Base-by-base conservation (phyloP, 2,113 vertebrate species). In the Oophaga pumilio region DNA sequence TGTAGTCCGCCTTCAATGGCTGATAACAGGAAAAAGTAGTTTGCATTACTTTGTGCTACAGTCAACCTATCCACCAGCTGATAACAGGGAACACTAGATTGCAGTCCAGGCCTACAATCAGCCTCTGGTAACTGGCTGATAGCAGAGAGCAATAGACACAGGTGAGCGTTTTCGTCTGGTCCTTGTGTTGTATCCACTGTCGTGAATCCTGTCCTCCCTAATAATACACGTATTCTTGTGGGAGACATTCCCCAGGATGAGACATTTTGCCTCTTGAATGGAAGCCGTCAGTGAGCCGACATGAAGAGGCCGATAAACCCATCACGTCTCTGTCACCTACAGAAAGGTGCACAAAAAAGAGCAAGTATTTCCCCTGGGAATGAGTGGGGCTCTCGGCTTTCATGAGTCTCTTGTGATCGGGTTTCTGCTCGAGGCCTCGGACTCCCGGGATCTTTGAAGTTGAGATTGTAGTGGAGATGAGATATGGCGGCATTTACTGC, bases 391-490 rank as follows among this genome's bases (percentile, higher is more conserved):
- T 43, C 56, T 71, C 76, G 71, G 56, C 60, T 83, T 76, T 83
- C 43, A 76, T 5, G 68, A 12, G 71, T 57, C 62, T 43, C 9
- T 15, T 68, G 24, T 53, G 87, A 84, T 88, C 80, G 59, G 13
- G 49, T 88, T 88, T 84, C 68, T 57, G 26, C 77, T 81, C 20
- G 5, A 49, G n/a, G 59, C 66, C 22, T 26, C n/a, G 6, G 17
- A 22, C 71, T 84, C 26, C 57, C 50, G 20, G 57, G 12, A 77
- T 79, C 87, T 88, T 88, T 88, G 87, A 88, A 68, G 87, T 49
- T 43, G 87, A 88, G 81, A 83, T 88, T 77, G 84, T 66, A 57
- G 22, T 88, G 80, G 76, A 87, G 80, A 83, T 88, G 79, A 82
- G 74, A 87, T 71, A 82, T 71, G 69, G 80, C 13, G 59, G 18